These are phyloP conservation scores for Pleuronectes platessa DNA, from an alignment of 2,113 vertebrate genomes.

Conservation along the genomic window DNA sequence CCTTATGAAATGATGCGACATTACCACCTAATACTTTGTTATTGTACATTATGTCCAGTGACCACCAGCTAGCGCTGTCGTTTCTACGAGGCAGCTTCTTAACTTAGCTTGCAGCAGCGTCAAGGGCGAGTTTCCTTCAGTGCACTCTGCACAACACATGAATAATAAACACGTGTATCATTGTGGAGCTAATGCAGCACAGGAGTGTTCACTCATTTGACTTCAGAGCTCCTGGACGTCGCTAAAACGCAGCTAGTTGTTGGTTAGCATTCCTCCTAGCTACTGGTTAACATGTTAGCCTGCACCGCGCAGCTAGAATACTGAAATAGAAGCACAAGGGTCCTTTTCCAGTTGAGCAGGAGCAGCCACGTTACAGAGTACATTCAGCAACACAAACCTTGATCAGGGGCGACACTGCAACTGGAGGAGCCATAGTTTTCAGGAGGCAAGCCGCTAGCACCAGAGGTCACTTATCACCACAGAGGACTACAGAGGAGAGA, in stretches of 20 bases:
- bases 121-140: neutral
- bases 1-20: accelerated
- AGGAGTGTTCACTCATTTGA: accelerated
- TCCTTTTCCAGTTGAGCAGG: neutral
- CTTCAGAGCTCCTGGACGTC: neutral
- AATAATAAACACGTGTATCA: neutral
- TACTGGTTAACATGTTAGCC: slow-evolving; percentile 26
- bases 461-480: slow-evolving; percentile 77
- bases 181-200: no score
- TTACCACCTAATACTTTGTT: accelerated
- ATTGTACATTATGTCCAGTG: neutral
- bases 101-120: neutral
- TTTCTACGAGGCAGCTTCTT: slow-evolving; percentile 7
- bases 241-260: neutral
- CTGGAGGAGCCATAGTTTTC: slow-evolving; percentile 86
- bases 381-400: slow-evolving; percentile 82
- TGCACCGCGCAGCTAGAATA: neutral
- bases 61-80: neutral
- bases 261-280: slow-evolving; percentile 20
- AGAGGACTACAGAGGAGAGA: slow-evolving; percentile 33
- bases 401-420: slow-evolving; percentile 91
- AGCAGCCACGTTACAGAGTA: accelerated
- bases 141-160: neutral
- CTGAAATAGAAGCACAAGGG: accelerated
- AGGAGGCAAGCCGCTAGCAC: slow-evolving; percentile 20